These are phyloP conservation scores for Sisyra nigra DNA, from an alignment of 2,888 invertebrate genomes.

Conservation along the genomic window DNA sequence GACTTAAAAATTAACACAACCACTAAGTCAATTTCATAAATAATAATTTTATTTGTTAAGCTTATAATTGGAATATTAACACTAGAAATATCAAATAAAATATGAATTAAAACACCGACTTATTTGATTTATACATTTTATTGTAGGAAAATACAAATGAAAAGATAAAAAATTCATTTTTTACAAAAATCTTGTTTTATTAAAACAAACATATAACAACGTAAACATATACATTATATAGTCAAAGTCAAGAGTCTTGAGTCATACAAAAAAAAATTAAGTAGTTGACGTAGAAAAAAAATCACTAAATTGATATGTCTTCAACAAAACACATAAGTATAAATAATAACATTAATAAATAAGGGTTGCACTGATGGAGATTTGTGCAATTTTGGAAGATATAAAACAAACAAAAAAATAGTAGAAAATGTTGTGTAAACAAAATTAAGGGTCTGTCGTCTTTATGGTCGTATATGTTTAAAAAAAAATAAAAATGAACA, in stretches of 20 bases:
- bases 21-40: not conserved
- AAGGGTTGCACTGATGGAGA: not conserved
- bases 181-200: conserved; percentile 8
- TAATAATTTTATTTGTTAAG: not conserved
- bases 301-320: conserved; percentile 12
- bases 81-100: not conserved
- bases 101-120: not conserved
- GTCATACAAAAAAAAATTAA: conserved; percentile 12
- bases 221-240: conserved; percentile 6
- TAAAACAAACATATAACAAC: conserved; percentile 6
- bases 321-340: not conserved
- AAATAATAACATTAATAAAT: not conserved
- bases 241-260: conserved; percentile 9
- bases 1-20: not conserved
- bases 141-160: too few species aligned
- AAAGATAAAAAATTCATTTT: not conserved
- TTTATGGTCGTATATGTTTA: not conserved
- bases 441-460: not conserved
- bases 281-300: conserved; percentile 12
- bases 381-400: not conserved
- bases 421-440: not conserved
- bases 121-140: too few species aligned
- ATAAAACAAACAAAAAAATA: not conserved
- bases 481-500: not conserved
- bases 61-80: not conserved